Evolutionary conservation across 2,888 invertebrate species (phyloP), one percentile per base, ranked within the genome.

Genomic region (Ophion ventricosus): DNA sequence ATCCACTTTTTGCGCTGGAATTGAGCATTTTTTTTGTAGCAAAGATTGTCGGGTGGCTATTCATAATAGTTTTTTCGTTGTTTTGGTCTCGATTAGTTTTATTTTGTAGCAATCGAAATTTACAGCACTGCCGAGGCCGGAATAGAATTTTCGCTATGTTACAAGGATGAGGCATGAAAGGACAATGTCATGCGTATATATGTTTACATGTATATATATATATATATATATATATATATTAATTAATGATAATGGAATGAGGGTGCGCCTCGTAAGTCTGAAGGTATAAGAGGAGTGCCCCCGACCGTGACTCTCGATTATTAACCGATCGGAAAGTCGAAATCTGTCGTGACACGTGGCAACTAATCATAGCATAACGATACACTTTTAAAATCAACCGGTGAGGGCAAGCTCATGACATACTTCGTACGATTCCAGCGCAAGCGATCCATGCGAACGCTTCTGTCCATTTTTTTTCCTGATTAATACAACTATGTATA

Each of bases 301-400:
- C 79, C 78, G 35, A 59, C 63, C 72, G 43, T 80, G 79, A 80
- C 72, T 84, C 43, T 72, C 84, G 78, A 84, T 86, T 84, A 84
- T 66, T 82, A 80, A 73, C 61, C 80, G 82, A 82, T 86, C 90
- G 89, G 90, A 89, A 89, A 91, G 88, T 91, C 88, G 89, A 90
- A 89, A 86, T 90, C 89, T 91, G 87, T 89, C 91, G 92, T 92
- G 92, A 90, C 90, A 88, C 87, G 86, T 85, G 85, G 85, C 88
- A 90, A 92, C 91, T 92, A 91, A 91, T 92, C 92, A 92, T 89
- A 73, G 87, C 72, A 61, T 87, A 87, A 89, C 88, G 88, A 91
- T 90, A 88, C 81, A 85, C 40, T 54, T 56, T 63, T 14, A 7
- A 43, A 79, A 40, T n/a, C 10, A 63, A 23, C 14, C 56, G 29